Conservation (phyloP, 2,888 invertebrate species). For the Argynnis bischoffii region DNA sequence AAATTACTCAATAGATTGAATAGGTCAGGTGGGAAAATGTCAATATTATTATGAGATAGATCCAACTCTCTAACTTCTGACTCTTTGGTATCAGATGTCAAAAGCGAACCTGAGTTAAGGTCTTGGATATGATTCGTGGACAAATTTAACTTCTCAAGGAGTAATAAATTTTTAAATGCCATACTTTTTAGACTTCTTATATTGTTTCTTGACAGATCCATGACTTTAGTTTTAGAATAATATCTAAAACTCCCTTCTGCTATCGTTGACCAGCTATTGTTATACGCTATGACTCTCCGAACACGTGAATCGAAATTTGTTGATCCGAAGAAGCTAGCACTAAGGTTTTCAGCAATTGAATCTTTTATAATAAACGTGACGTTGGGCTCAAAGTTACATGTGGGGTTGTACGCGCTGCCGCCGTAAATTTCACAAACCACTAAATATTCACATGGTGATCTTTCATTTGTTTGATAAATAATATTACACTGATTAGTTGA, state of each 20-base stretch:
- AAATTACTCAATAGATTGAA: conserved; percentile 51
- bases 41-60: conserved; percentile 58
- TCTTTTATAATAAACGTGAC: conserved; percentile 56
- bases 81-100: conserved; percentile 44
- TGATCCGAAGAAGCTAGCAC: conserved; percentile 57
- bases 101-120: conserved; percentile 50
- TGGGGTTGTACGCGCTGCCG: conserved; percentile 47
- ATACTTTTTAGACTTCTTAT: conserved; percentile 54
- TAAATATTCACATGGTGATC: conserved; percentile 52
- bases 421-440: conserved; percentile 53
- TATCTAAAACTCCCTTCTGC: conserved; percentile 55
- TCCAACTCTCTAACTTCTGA: conserved; percentile 52
- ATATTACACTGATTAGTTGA: conserved; percentile 45
- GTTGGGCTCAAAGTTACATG: conserved; percentile 50
- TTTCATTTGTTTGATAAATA: conserved; percentile 34
- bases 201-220: conserved; percentile 57
- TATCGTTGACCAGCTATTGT: conserved; percentile 56
- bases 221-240: conserved; percentile 48
- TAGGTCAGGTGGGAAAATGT: conserved; percentile 46
- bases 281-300: conserved; percentile 49
- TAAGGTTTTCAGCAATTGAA: conserved; percentile 46
- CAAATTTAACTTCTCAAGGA: conserved; percentile 54
- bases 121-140: conserved; percentile 57
- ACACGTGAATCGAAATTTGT: conserved; percentile 71
- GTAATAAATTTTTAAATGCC: conserved; percentile 52